These are phyloP conservation scores for Lemur catta DNA, from an alignment of 2,797 vertebrate species.

Conservation along the genomic window DNA sequence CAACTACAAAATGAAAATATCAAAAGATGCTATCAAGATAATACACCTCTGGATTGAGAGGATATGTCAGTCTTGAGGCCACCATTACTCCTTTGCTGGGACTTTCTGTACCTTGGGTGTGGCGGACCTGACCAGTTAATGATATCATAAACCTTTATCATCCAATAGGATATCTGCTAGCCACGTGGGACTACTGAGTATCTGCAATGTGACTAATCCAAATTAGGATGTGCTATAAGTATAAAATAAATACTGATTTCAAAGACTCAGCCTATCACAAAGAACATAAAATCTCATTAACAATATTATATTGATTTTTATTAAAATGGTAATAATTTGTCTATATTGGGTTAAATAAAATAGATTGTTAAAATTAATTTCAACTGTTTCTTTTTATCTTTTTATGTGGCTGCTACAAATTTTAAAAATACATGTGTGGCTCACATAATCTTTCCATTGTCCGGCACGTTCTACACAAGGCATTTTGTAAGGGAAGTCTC, in stretches of 20 bases:
- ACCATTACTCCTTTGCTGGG: background rate
- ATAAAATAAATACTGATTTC: slow-evolving; percentile 19
- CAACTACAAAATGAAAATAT: background rate
- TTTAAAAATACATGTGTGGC: background rate
- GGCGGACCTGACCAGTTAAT: background rate
- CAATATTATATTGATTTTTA: background rate
- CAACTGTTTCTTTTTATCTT: background rate
- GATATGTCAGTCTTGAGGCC: background rate
- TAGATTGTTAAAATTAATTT: background rate
- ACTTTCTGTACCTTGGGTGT: background rate
- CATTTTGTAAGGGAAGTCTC: background rate
- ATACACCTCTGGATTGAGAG: rapidly evolving
- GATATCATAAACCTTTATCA: background rate
- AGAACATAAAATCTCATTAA: background rate
- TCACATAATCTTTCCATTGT: background rate
- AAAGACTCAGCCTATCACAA: background rate
- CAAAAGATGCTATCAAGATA: background rate
- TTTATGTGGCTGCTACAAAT: background rate
- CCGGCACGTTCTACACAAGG: background rate
- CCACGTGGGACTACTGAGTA: background rate
- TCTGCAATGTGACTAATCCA: background rate
- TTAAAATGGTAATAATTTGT: background rate
- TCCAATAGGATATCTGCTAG: background rate
- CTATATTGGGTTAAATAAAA: background rate
- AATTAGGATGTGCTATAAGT: background rate